Conservation (phyloP, 2,113 vertebrate genomes). For the Sula dactylatra region DNA sequence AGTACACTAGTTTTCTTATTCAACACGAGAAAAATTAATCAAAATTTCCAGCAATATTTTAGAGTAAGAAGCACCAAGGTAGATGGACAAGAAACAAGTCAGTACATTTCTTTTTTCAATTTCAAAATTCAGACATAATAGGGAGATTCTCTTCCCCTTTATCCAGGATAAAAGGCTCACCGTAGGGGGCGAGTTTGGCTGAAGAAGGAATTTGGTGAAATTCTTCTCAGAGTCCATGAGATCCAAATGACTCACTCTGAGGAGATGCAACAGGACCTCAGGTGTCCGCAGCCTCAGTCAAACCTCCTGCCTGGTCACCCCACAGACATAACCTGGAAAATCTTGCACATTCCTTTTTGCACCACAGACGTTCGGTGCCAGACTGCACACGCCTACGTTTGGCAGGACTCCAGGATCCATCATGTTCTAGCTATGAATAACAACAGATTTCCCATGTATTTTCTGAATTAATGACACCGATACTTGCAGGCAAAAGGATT, state of each 20-base stretch:
- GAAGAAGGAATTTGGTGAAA: not conserved
- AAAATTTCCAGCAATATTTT: not conserved
- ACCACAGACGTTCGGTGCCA: fast-evolving
- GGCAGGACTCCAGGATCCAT: not conserved
- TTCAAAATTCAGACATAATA: not conserved
- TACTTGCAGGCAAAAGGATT: not conserved
- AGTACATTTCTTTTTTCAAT: not conserved
- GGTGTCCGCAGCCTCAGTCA: not conserved
- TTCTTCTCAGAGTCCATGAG: fast-evolving
- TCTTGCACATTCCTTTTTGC: not conserved
- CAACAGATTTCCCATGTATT: not conserved
- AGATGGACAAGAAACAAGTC: not conserved
- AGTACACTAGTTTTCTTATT: not conserved
- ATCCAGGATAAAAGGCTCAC: not conserved
- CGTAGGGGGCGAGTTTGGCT: not conserved
- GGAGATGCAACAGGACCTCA: not conserved
- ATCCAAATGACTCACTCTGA: not conserved
- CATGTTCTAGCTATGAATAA: not conserved
- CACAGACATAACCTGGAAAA: fast-evolving
- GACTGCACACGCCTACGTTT: not conserved
- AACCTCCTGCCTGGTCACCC: fast-evolving
- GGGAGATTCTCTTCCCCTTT: not conserved
- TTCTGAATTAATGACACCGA: not conserved
- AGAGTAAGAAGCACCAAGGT: not conserved
- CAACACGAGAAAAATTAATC: not conserved